Evolutionary conservation across 35 echinoderm and acorn worm species (phyloP).

Genomic region (Nesometra sesokonis): DNA sequence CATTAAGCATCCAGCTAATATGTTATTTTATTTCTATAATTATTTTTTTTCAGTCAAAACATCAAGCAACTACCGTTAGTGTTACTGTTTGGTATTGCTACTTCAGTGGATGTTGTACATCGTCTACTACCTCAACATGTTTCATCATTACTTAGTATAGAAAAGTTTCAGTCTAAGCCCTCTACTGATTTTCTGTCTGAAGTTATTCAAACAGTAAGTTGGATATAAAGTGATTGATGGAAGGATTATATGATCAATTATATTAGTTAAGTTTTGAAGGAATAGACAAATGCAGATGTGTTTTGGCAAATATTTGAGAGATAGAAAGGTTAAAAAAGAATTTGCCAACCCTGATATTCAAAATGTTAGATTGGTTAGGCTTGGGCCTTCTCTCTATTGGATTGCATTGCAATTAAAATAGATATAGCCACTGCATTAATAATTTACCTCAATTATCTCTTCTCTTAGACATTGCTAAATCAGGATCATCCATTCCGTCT

Average conservation of each 20-base stretch:
- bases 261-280: background rate
- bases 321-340: too few relatives aligned
- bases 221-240: background rate
- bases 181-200: slow-evolving; percentile 63
- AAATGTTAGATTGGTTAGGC: too few relatives aligned
- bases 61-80: slow-evolving; percentile 47
- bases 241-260: background rate
- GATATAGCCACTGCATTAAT: background rate
- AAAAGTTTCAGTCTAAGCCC: slow-evolving; percentile 84
- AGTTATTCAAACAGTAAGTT: slow-evolving; percentile 57
- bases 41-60: slow-evolving; percentile 50
- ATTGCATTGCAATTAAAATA: too few relatives aligned
- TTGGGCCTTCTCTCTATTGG: too few relatives aligned
- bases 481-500: slow-evolving; percentile 81
- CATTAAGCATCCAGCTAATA: background rate
- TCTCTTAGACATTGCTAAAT: slow-evolving; percentile 54
- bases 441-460: background rate
- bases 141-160: slow-evolving; percentile 76
- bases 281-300: too few relatives aligned
- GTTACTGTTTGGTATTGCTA: slow-evolving; percentile 89
- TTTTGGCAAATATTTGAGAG: too few relatives aligned
- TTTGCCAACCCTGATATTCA: too few relatives aligned
- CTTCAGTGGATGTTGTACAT: slow-evolving; percentile 71
- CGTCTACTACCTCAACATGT: slow-evolving; percentile 72
- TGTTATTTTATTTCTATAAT: too few relatives aligned